A percentile compares a stretch with the other conserved stretches of the same genome.
Evolutionary conservation across 2,797 vertebrate genomes (phyloP).

Genomic region (Vipera ursinii): DNA sequence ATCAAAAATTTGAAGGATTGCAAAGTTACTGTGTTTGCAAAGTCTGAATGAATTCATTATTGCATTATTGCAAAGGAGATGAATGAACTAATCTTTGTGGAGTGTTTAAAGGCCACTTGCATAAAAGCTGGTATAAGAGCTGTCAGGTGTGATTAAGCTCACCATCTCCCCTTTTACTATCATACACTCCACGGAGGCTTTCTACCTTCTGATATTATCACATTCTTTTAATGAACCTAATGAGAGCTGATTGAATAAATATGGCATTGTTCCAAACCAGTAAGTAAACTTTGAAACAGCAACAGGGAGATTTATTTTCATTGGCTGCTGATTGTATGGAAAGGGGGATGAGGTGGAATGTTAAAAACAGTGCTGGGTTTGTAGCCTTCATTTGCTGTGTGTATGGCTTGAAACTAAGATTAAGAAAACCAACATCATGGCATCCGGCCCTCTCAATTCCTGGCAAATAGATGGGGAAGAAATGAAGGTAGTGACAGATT

Average conservation of each 20-base stretch:
- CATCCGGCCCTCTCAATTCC: too few species aligned
- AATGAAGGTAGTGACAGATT: too few species aligned
- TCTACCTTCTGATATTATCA: constrained; percentile 12
- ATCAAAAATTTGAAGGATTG: neutral
- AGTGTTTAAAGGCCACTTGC: constrained; percentile 1
- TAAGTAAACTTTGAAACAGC: constrained; percentile 1
- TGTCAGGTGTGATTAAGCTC: constrained; percentile 28
- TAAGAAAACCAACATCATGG: too few species aligned
- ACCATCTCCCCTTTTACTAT: constrained; percentile 8
- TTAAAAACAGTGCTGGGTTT: constrained; percentile 5
- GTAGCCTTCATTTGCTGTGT: neutral
- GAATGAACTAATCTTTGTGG: constrained; percentile 4
- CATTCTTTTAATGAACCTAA: constrained; percentile 21
- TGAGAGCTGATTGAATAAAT: constrained; percentile 25
- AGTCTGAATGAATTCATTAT: neutral
- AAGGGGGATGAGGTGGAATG: neutral
- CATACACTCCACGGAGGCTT: constrained; percentile 2
- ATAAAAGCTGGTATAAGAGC: constrained; percentile 14
- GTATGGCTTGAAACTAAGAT: neutral
- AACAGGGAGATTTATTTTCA: neutral
- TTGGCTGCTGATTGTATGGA: neutral
- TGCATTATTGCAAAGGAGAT: neutral
- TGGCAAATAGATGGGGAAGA: too few species aligned
- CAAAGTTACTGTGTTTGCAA: neutral
- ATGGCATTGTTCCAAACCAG: constrained; percentile 13